Percentiles rank a stretch among this genome's conserved stretches.
These are phyloP conservation scores for Listronotus bonariensis DNA, from an alignment of 1,140 invertebrate genomes.

Conservation along the genomic window DNA sequence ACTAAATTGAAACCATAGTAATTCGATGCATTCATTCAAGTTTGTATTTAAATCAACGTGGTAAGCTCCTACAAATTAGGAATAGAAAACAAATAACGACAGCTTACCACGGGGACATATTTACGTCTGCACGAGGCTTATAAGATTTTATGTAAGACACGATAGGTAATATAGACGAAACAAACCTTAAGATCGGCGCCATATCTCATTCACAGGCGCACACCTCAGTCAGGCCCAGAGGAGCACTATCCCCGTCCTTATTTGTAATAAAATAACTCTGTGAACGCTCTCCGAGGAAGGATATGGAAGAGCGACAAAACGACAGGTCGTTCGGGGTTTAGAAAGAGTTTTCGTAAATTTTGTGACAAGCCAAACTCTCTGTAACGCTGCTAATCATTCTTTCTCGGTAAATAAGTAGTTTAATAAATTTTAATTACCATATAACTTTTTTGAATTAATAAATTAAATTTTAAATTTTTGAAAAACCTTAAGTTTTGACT, in stretches of 20 bases:
- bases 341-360: slow-evolving; percentile 20
- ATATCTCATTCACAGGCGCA: slow-evolving; percentile 50
- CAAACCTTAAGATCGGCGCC: slow-evolving; percentile 35
- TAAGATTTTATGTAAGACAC: slow-evolving; percentile 15
- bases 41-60: too few relatives aligned
- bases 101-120: too few relatives aligned
- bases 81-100: too few relatives aligned
- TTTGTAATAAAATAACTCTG: slow-evolving; percentile 57
- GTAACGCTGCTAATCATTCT: too few relatives aligned
- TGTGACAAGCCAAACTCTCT: not conserved
- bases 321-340: slow-evolving; percentile 28
- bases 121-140: slow-evolving; percentile 9
- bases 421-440: too few relatives aligned
- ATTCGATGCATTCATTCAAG: too few relatives aligned
- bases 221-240: slow-evolving; percentile 52
- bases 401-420: too few relatives aligned
- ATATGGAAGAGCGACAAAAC: slow-evolving; percentile 34
- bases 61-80: too few relatives aligned
- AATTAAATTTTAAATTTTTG: too few relatives aligned
- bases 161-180: slow-evolving; percentile 33
- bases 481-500: too few relatives aligned
- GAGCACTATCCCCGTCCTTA: slow-evolving; percentile 51
- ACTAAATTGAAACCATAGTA: too few relatives aligned
- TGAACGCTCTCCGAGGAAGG: slow-evolving; percentile 53
- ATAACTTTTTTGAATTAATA: too few relatives aligned